phyloP scores from a whole-genome alignment of 2,888 invertebrate genomes.

The Xylophagus ater region DNA sequence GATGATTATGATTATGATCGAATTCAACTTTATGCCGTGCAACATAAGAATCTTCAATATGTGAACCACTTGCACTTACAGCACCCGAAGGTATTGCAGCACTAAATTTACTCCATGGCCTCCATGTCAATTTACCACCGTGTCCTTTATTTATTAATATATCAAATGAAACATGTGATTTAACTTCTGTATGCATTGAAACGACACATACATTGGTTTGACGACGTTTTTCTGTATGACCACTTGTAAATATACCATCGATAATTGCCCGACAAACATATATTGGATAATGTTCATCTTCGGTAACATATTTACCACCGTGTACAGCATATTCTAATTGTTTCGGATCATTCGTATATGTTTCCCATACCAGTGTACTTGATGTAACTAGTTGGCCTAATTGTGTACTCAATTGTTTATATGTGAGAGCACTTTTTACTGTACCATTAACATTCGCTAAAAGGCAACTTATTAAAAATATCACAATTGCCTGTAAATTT shows the following conservation, averaged over 20 bases:
- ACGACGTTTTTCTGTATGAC: conserved; percentile 42
- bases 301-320: conserved; percentile 44
- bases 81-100: conserved; percentile 54
- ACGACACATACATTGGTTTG: conserved; percentile 55
- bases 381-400: conserved; percentile 64
- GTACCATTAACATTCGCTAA: conserved; percentile 21
- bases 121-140: conserved; percentile 66
- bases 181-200: conserved; percentile 47
- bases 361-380: conserved; percentile 66
- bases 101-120: conserved; percentile 57
- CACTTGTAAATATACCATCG: conserved; percentile 63
- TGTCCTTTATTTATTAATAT: conserved; percentile 67
- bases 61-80: conserved; percentile 41
- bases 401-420: conserved; percentile 30
- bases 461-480: conserved; percentile 10
- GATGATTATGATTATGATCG: conserved; percentile 16
- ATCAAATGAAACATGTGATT: conserved; percentile 52
- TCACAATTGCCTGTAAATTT: conserved; percentile 1
- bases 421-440: conserved; percentile 30
- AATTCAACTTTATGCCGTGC: conserved; percentile 37
- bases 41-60: conserved; percentile 33
- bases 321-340: conserved; percentile 55
- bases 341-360: conserved; percentile 39
- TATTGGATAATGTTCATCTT: conserved; percentile 41
- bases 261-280: conserved; percentile 65